Conservation (phyloP, 2,797 vertebrate species). For the Peromyscus aztecus region DNA sequence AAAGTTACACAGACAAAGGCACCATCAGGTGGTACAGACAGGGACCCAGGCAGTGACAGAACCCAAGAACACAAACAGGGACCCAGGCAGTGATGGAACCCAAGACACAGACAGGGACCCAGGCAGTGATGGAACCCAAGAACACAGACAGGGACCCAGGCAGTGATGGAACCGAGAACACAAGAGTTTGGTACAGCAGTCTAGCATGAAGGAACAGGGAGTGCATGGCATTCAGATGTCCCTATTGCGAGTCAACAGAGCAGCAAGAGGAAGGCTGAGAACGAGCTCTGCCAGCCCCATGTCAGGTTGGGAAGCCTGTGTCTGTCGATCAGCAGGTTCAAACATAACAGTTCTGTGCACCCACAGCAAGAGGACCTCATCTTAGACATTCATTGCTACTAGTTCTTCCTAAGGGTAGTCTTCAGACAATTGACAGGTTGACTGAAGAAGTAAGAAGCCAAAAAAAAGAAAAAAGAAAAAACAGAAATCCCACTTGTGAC, state of each 20-base stretch:
- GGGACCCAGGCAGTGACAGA: background rate
- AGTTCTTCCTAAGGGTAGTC: background rate
- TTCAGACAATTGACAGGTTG: background rate
- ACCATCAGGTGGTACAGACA: background rate
- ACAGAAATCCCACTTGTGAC: background rate
- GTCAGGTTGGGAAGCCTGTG: background rate
- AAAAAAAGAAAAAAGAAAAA: background rate
- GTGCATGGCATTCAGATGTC: no score
- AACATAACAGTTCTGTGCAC: background rate
- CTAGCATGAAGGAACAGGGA: background rate
- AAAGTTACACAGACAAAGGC: background rate
- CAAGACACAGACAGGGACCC: background rate
- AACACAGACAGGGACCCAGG: background rate
- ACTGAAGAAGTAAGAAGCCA: background rate
- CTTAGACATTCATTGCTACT: background rate
- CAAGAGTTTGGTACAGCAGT: background rate
- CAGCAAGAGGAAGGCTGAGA: background rate
- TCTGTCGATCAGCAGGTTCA: background rate
- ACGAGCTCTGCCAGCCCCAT: background rate
- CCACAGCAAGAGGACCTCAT: background rate
- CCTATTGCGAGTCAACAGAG: background rate
- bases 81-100: background rate
- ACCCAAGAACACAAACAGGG: background rate
- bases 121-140: background rate
- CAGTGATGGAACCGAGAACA: background rate